These are phyloP conservation scores for Mandrillus leucophaeus DNA, from an alignment of 2,113 vertebrate genomes.

Conservation along the genomic window DNA sequence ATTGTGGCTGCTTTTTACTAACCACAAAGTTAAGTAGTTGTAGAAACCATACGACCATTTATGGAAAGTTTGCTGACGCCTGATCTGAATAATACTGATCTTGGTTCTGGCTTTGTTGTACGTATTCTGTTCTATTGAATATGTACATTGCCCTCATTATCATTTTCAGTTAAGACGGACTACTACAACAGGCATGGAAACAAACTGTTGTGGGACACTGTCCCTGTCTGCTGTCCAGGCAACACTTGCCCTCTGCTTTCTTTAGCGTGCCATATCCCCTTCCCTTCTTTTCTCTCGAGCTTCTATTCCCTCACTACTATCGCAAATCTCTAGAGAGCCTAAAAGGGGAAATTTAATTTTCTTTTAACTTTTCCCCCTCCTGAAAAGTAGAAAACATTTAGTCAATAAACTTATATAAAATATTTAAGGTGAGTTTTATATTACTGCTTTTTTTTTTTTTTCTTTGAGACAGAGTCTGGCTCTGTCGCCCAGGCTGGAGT, in stretches of 20 bases:
- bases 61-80: not conserved
- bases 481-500: too few species aligned
- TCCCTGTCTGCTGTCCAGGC: not conserved
- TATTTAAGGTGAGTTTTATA: constrained; percentile 37
- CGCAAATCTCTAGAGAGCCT: not conserved
- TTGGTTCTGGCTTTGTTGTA: not conserved
- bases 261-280: not conserved
- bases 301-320: not conserved
- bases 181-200: not conserved
- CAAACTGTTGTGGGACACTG: not conserved
- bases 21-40: not conserved
- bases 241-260: not conserved
- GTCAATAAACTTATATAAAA: not conserved
- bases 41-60: not conserved
- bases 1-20: not conserved
- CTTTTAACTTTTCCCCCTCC: not conserved
- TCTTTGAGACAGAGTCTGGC: too few species aligned
- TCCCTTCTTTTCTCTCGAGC: not conserved
- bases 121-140: not conserved
- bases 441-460: not conserved
- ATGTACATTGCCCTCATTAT: not conserved
- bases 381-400: not conserved
- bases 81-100: not conserved
- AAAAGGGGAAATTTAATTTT: not conserved
- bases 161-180: not conserved